phyloP scores from a whole-genome alignment of 1,140 invertebrate genomes.

The Condylostylus longicornis region DNA sequence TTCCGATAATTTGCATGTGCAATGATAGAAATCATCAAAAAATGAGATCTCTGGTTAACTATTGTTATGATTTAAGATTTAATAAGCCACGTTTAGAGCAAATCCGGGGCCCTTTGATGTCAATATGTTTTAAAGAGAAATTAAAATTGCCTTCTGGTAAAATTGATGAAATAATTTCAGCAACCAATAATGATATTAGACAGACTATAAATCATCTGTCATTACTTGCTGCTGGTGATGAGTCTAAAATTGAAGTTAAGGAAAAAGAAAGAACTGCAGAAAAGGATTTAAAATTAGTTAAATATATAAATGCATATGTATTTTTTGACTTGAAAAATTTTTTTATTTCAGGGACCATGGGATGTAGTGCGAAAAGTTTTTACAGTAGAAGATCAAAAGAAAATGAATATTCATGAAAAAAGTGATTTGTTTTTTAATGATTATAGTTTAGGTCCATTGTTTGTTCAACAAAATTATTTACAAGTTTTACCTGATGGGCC shows the following conservation, averaged over 20 bases:
- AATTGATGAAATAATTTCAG: slow-evolving; percentile 68
- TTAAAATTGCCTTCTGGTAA: slow-evolving; percentile 64
- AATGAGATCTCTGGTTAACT: slow-evolving; percentile 82
- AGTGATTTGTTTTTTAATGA: slow-evolving; percentile 92
- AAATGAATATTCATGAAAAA: slow-evolving; percentile 74
- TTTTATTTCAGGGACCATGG: slow-evolving; percentile 61
- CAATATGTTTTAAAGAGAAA: slow-evolving; percentile 82
- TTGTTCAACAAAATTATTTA: slow-evolving; percentile 97
- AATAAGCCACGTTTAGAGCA: slow-evolving; percentile 70
- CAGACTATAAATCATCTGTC: slow-evolving; percentile 83
- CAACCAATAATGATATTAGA: slow-evolving; percentile 83
- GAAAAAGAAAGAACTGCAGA: slow-evolving; percentile 41
- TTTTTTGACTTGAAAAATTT: background rate
- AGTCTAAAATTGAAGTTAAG: slow-evolving; percentile 34
- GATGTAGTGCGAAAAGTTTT: slow-evolving; percentile 87
- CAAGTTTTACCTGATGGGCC: slow-evolving; percentile 49
- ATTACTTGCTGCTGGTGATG: slow-evolving; percentile 49
- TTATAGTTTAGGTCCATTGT: slow-evolving; percentile 86
- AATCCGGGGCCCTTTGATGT: slow-evolving; percentile 82
- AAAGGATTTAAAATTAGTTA: slow-evolving; percentile 73
- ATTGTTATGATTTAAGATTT: slow-evolving; percentile 89
- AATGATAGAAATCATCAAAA: slow-evolving; percentile 92
- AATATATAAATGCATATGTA: slow-evolving; percentile 3
- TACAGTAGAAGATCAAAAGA: slow-evolving; percentile 60
- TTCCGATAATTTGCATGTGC: slow-evolving; percentile 97